A percentile compares a stretch with the other conserved stretches of the same genome.
Conservation (phyloP, 2,797 vertebrate genomes). For the Ateles fusciceps region DNA sequence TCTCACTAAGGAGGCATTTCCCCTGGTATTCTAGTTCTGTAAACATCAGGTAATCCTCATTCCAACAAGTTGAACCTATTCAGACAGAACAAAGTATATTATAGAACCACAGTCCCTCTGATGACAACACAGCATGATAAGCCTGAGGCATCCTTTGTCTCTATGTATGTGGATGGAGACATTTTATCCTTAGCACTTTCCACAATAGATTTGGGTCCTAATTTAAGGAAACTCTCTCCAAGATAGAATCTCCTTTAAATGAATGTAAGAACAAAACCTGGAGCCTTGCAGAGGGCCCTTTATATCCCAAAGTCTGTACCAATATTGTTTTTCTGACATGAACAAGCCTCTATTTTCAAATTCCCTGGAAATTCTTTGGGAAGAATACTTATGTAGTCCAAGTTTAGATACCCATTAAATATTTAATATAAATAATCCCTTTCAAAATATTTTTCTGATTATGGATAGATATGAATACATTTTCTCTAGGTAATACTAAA, state of each 20-base stretch:
- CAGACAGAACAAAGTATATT: background rate
- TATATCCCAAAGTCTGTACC: background rate
- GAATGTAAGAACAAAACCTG: background rate
- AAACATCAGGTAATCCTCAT: slow-evolving; percentile 26
- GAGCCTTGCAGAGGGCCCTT: background rate
- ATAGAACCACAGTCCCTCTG: background rate
- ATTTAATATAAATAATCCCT: background rate
- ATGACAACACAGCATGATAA: background rate
- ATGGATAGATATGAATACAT: background rate
- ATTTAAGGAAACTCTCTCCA: slow-evolving; percentile 7
- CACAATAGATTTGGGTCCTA: background rate
- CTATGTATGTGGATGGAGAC: background rate
- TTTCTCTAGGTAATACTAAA: background rate
- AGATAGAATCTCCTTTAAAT: slow-evolving; percentile 2
- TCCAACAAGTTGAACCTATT: slow-evolving; percentile 35
- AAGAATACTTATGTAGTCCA: background rate
- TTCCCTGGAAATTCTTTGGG: background rate
- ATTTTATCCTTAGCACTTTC: slow-evolving; percentile 43
- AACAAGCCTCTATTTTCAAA: background rate
- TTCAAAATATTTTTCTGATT: slow-evolving; percentile 23
- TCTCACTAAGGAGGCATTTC: slow-evolving; percentile 16
- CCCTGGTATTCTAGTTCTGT: slow-evolving; percentile 34
- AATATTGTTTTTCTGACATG: background rate
- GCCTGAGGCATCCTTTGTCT: slow-evolving; percentile 13
- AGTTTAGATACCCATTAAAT: background rate